Base-by-base conservation (phyloP, 2,888 invertebrate species). In the Drosophila robusta region DNA sequence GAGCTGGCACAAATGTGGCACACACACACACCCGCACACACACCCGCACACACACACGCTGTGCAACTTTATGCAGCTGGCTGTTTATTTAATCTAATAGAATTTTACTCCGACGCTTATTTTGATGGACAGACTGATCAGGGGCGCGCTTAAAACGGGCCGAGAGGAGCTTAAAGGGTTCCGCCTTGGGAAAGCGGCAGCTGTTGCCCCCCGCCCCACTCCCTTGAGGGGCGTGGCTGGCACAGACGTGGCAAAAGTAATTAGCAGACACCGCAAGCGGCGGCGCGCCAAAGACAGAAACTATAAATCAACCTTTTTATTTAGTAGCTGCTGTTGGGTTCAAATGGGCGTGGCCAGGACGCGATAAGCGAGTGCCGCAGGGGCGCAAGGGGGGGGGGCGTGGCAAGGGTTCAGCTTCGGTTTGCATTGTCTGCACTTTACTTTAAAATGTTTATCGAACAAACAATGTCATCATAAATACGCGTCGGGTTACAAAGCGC, bases 381-480 rank as follows among this genome's bases (percentile, higher is more conserved):
- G 6, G n/a, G 18, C n/a, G 24, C 4, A 24, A 7, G 1, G 12
- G 16, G n/a, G 29, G 9, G 39, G 52, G 46, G 38, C 24, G 52
- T 29, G 41, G 24, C 1, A 34, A 4, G 34, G 11, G 4, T 34
- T 34, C 34, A 34, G 34, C 11, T 39, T 11, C 24, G 54, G 38
- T 11, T 26, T 11, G 26, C 49, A 34, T 39, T 47, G 42, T 62
- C 67, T 72, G 73, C 66, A 75, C 67, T 83, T 82, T 76, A 82
- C 83, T 88, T 75, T 70, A 68, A 72, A 72, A 78, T 84, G 87
- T 85, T 85, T 89, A 85, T 85, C 89, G 89, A 85, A 85, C 89
- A 85, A 85, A 85, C 89, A 85, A 79, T 85, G 87, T 89, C 89
- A 87, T 89, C 87, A 89, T 85, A 85, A 85, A 87, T 89, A 87